Percentiles rank a stretch among this genome's conserved stretches.
These are phyloP conservation scores for Drosophila stalkeri DNA, from an alignment of 2,888 invertebrate species.

Conservation along the genomic window DNA sequence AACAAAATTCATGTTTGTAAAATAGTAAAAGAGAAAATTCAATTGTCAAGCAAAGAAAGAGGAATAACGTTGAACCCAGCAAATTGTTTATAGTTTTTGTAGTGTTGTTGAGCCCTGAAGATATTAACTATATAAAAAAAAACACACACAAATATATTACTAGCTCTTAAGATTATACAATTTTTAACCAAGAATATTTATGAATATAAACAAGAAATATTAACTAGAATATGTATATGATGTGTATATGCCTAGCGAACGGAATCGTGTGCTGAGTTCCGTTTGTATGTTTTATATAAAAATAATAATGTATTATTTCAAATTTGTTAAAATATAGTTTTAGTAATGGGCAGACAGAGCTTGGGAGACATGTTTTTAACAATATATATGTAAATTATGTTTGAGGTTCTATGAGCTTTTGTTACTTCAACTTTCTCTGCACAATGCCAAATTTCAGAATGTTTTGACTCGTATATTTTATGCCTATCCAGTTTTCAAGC, in stretches of 20 bases:
- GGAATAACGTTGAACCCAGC: constrained; percentile 20
- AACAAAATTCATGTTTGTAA: constrained; percentile 50
- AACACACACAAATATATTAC: background rate
- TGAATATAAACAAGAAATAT: constrained; percentile 32
- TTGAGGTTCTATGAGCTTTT: background rate
- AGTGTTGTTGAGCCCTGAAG: constrained; percentile 59
- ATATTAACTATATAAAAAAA: constrained; percentile 49
- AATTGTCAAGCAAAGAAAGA: constrained; percentile 28
- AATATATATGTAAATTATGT: background rate
- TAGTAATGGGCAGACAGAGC: constrained; percentile 31
- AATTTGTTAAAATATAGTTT: constrained; percentile 24
- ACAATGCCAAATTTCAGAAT: background rate
- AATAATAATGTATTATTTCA: constrained; percentile 1
- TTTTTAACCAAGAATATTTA: constrained; percentile 54
- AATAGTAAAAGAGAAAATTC: constrained; percentile 25
- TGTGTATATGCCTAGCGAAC: constrained; percentile 30
- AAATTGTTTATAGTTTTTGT: constrained; percentile 59
- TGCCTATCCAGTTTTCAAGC: background rate
- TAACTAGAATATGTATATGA: constrained; percentile 20
- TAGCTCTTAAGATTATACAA: constrained; percentile 45
- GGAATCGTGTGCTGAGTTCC: constrained; percentile 2
- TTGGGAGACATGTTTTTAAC: background rate
- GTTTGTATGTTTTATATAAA: constrained; percentile 9
- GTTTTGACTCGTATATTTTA: background rate
- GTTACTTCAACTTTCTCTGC: background rate